Evolutionary conservation across 2,113 vertebrate species (phyloP).

Genomic region (Dermatemys mawii): DNA sequence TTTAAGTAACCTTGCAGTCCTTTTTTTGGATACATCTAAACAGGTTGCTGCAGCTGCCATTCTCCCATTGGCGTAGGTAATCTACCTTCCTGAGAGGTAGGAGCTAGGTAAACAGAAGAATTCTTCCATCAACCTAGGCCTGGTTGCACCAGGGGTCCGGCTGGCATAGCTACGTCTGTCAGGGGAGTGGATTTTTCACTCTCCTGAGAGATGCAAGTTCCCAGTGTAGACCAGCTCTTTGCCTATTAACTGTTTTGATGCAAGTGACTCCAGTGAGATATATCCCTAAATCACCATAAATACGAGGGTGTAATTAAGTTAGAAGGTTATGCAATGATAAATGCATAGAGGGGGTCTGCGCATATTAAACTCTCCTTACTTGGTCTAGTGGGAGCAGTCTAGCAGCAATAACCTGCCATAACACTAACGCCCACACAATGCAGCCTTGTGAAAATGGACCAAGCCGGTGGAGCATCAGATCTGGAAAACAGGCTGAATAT

Average conservation of each 20-base stretch:
- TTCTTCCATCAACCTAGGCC: background rate
- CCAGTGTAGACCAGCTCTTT: background rate
- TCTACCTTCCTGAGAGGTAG: background rate
- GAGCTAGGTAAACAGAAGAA: background rate
- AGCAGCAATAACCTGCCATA: background rate
- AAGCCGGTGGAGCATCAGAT: background rate
- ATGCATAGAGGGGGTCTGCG: fast-evolving
- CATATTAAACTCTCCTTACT: background rate
- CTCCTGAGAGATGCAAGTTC: background rate
- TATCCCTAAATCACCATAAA: background rate
- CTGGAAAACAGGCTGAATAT: background rate
- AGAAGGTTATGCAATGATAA: background rate
- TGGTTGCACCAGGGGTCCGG: background rate
- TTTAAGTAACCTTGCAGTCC: background rate
- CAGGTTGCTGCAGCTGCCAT: background rate
- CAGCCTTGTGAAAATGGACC: background rate
- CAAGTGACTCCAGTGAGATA: fast-evolving
- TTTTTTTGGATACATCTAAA: background rate
- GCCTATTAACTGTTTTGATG: background rate
- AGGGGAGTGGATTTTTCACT: background rate
- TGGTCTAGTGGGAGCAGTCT: background rate
- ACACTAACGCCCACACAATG: background rate
- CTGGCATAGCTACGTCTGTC: background rate
- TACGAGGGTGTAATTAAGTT: fast-evolving
- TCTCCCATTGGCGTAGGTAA: background rate